Evolutionary conservation across 1,140 invertebrate species (phyloP).

Genomic region (Halyomorpha halys): DNA sequence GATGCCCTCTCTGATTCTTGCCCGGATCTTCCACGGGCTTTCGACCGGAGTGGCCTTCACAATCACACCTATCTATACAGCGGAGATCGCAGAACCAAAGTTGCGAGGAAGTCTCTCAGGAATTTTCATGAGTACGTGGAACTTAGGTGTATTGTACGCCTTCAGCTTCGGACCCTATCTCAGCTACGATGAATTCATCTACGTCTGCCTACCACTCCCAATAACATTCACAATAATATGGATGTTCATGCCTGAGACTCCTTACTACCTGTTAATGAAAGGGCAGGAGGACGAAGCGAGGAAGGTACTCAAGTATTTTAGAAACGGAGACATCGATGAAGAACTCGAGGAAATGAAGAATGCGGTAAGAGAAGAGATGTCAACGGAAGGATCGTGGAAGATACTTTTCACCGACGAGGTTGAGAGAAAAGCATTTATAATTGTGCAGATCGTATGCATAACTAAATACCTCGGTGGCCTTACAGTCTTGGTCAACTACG

Average conservation of each 20-base stretch:
- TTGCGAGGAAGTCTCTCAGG: constrained; percentile 45
- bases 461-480: constrained; percentile 30
- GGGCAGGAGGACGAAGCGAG: neutral
- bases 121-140: constrained; percentile 66
- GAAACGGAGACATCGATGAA: neutral
- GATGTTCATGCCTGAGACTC: neutral
- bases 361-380: neutral
- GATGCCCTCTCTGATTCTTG: neutral
- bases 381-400: constrained; percentile 20
- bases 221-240: constrained; percentile 3
- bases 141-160: constrained; percentile 63
- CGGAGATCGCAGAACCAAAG: constrained; percentile 54
- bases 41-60: constrained; percentile 64
- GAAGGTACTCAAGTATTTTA: neutral
- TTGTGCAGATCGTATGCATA: constrained; percentile 30
- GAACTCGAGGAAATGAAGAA: constrained; percentile 12
- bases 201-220: constrained; percentile 49
- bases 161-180: constrained; percentile 66
- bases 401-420: constrained; percentile 26
- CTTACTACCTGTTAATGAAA: neutral
- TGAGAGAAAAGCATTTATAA: constrained; percentile 28
- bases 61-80: constrained; percentile 70
- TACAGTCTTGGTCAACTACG: constrained; percentile 30
- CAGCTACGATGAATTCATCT: constrained; percentile 53
- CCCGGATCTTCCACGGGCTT: constrained; percentile 41